phyloP scores from a whole-genome alignment of 2,797 vertebrate species.

The Coreius guichenoti region DNA sequence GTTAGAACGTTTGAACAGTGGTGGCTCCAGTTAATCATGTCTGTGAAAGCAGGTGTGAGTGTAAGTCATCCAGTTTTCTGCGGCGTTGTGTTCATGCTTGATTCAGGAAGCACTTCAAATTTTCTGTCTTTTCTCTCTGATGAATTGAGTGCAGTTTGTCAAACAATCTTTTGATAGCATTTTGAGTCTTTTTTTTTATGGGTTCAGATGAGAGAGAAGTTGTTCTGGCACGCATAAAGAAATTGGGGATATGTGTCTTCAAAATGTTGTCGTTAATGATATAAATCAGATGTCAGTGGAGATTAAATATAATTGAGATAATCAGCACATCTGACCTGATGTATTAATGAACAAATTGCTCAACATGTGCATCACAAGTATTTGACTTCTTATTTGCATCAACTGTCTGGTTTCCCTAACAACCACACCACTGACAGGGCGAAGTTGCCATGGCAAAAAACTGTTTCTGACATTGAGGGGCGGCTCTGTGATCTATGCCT shows the following conservation, averaged over 20 bases:
- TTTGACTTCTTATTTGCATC: slow-evolving; percentile 21
- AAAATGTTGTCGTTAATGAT: not conserved
- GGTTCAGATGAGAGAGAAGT: not conserved
- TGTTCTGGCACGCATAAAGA: not conserved
- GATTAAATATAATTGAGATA: not conserved
- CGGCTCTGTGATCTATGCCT: slow-evolving; percentile 24
- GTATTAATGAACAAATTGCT: not conserved
- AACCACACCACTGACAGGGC: slow-evolving; percentile 42
- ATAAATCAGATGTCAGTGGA: not conserved
- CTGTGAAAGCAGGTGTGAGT: slow-evolving; percentile 30
- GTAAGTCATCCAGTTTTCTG: not conserved
- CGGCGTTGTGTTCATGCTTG: not conserved
- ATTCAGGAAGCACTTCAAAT: not conserved
- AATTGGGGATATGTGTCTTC: not conserved
- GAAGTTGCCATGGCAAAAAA: slow-evolving; percentile 41
- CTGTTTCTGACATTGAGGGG: slow-evolving; percentile 33
- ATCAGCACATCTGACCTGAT: not conserved
- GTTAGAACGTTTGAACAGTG: slow-evolving; percentile 13
- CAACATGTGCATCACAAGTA: slow-evolving; percentile 12
- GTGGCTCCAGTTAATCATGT: slow-evolving; percentile 24
- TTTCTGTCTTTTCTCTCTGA: not conserved
- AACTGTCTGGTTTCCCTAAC: slow-evolving; percentile 45
- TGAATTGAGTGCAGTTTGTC: not conserved
- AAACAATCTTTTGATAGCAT: not conserved
- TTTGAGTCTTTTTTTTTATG: not conserved